Evolutionary conservation across 37 sponge, comb jelly and placozoan species (phyloP).

Genomic region (Diacarnus erythraeanus): DNA sequence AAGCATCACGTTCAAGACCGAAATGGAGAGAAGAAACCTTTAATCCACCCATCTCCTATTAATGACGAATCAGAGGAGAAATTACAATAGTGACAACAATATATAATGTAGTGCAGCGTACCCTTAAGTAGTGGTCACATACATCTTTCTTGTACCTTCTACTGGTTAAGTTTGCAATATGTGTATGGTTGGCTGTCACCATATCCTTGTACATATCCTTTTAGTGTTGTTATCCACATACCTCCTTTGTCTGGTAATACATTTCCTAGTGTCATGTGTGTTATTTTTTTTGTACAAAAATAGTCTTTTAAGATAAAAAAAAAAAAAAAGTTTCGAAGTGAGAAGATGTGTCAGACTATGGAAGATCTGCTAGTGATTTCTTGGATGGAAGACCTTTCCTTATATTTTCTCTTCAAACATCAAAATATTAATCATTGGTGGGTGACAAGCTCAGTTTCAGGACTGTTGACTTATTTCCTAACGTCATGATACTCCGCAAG

Average conservation of each 20-base stretch:
- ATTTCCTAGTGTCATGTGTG: no score
- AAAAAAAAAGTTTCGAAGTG: no score
- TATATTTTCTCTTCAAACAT: slow-evolving; percentile 95
- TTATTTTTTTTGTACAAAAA: no score
- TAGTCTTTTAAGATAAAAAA: no score
- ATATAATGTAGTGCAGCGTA: no score
- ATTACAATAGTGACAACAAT: background rate
- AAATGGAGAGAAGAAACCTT: slow-evolving; percentile 14
- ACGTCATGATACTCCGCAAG: slow-evolving; percentile 96
- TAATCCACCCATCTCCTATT: slow-evolving; percentile 6
- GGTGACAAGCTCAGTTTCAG: slow-evolving; percentile 67
- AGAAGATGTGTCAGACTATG: slow-evolving; percentile 40
- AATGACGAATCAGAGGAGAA: slow-evolving; percentile 3
- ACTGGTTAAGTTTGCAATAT: no score
- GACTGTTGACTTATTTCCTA: slow-evolving; percentile 85
- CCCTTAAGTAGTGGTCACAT: no score
- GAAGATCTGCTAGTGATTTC: slow-evolving; percentile 65
- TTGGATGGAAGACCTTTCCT: slow-evolving; percentile 83
- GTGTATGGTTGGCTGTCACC: no score
- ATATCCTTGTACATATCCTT: no score
- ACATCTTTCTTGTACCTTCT: no score
- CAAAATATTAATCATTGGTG: slow-evolving; percentile 41
- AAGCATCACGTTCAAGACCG: background rate
- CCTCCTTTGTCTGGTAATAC: no score
- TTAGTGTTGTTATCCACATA: no score